A percentile compares a stretch with the other conserved stretches of the same genome.
Conservation (phyloP, 2,797 vertebrate genomes). For the Danio aesculapii region DNA sequence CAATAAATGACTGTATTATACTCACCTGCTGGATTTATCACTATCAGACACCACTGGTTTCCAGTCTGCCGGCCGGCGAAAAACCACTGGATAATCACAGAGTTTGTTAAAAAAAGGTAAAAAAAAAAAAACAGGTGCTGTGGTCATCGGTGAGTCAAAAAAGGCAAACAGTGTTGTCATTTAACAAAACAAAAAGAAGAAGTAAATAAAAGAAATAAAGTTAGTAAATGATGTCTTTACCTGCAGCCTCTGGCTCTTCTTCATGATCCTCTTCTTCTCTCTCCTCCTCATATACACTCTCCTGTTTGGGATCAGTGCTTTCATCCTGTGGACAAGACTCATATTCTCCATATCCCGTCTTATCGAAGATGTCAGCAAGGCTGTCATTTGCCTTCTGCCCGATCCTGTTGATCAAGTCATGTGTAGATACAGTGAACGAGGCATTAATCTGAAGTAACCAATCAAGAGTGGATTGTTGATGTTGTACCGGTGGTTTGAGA, state of each 20-base stretch:
- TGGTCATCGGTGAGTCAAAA: background rate
- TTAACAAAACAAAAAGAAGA: background rate
- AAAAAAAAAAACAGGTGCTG: background rate
- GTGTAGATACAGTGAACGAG: background rate
- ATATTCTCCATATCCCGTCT: constrained; percentile 85
- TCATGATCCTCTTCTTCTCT: constrained; percentile 65
- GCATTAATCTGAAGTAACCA: background rate
- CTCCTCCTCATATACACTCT: constrained; percentile 47
- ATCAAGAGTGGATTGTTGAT: background rate
- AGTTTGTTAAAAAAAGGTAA: background rate
- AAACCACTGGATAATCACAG: constrained; percentile 21
- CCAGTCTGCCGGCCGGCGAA: background rate
- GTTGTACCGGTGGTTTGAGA: constrained; percentile 7
- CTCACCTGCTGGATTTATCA: constrained; percentile 33
- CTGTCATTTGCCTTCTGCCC: constrained; percentile 83
- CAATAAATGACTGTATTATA: background rate
- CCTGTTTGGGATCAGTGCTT: constrained; percentile 56
- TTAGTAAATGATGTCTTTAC: constrained; percentile 24
- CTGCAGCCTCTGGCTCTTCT: constrained; percentile 13
- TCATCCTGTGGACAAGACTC: constrained; percentile 80
- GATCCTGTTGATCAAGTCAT: constrained; percentile 66
- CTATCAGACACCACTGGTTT: background rate
- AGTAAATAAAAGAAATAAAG: background rate
- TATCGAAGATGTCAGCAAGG: constrained; percentile 90
- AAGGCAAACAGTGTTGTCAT: too few relatives aligned